Evolutionary conservation across 2,797 vertebrate genomes (phyloP), one percentile per base, ranked within the genome.

Genomic region (Neosilurus mollespiculum): DNA sequence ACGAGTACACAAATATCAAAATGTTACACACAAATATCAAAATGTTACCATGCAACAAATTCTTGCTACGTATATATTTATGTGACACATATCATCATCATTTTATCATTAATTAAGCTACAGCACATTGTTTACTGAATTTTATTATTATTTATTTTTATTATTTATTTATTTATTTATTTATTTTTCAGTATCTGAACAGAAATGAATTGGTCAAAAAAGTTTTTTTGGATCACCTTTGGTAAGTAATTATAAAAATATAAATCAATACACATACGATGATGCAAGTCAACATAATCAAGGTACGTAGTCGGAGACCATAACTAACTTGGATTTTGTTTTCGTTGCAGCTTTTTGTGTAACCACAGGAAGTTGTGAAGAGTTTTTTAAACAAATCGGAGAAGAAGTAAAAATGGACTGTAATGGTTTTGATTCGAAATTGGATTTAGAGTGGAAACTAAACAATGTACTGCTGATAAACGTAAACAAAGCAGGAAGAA

Each of bases 211-310:
- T 8, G 10, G 30, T 26, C 86, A 91, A 91, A 86, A 87, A 85
- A 8, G 12, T 2, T 88, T 8, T 3, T 85, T 53, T 88, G 83
- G 73, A 86, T 92, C 72, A 72, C 51, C 3, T 82, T 91, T 73
- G 90, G 93, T 94, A 84, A 92, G 93, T n/a, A n/a, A n/a, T n/a
- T n/a, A n/a, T 91, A 10, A 70, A 53, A 71, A 62, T 53, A 65
- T 64, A 11, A 20, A 18, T 43, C 20, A 62, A 9, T 49, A 59
- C 14, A 16, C 18, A 12, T 59, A 53, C 20, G 16, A 54, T 54
- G 70, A 49, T 0, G 20, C 3, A 4, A 26, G 4, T 14, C 10
- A 43, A 15, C 18, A 43, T 61, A 12, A n/a, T 59, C 2, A 14
- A 37, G 30, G 1, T 7, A 14, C 73, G n/a, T n/a, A n/a, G 37